phyloP scores from a whole-genome alignment of 2,797 vertebrate species.

The Buceros bicornis region DNA sequence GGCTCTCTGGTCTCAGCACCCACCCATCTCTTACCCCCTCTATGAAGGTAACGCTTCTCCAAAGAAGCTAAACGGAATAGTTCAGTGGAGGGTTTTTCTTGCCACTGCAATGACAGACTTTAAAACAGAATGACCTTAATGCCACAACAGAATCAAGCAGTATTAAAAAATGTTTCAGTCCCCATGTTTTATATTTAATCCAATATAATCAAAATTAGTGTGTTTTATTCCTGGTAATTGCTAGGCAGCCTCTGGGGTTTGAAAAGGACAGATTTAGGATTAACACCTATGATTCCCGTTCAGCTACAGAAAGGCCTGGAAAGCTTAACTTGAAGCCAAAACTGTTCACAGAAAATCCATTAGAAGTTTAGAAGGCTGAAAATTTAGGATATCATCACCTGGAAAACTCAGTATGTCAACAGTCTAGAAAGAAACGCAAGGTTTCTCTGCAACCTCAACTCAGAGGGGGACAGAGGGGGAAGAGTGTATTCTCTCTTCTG shows the following conservation, averaged over 20 bases:
- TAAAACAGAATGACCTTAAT: no score
- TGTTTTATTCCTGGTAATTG: not conserved
- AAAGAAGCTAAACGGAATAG: not conserved
- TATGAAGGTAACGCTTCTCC: not conserved
- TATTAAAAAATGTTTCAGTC: not conserved
- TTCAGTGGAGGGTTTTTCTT: not conserved
- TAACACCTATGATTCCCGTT: not conserved
- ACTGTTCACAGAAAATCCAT: not conserved
- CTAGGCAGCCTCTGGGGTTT: not conserved
- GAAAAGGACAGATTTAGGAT: not conserved
- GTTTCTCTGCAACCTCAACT: not conserved
- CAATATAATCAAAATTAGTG: not conserved
- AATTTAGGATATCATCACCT: not conserved
- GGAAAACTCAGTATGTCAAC: not conserved
- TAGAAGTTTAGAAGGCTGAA: not conserved
- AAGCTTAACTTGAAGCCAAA: not conserved
- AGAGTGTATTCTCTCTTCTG: not conserved
- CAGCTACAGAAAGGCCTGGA: not conserved
- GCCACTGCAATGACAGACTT: not conserved
- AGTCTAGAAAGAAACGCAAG: not conserved
- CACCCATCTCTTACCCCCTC: not conserved
- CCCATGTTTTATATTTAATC: not conserved
- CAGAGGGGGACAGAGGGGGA: not conserved
- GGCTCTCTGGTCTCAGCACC: not conserved
- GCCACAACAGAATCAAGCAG: not conserved